Evolutionary conservation across 2,888 invertebrate species (phyloP).

Genomic region (Microctonus hyperodae): DNA sequence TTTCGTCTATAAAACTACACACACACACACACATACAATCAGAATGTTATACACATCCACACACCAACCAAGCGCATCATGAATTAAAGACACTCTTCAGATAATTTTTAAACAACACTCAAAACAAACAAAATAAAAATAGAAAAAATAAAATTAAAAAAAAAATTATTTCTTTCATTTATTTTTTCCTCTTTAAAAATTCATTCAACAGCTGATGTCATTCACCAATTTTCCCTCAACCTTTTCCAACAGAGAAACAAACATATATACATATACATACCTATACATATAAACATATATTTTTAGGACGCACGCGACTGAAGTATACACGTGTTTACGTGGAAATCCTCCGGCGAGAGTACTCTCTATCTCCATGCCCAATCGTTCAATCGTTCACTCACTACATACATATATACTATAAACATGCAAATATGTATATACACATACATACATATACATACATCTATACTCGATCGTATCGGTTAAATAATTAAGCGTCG

Average conservation of each 20-base stretch:
- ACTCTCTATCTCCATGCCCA: constrained; percentile 22
- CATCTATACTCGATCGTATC: constrained; percentile 5
- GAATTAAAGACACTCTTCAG: no score
- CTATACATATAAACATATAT: no score
- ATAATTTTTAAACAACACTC: no score
- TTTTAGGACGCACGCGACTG: background rate
- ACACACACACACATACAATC: no score
- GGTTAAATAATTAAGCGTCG: constrained; percentile 31
- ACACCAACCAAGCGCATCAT: no score
- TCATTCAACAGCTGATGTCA: background rate
- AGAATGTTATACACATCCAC: no score
- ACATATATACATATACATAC: constrained; percentile 8
- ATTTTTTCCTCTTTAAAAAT: background rate
- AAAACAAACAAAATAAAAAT: no score
- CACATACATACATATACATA: background rate
- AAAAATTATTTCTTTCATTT: no score
- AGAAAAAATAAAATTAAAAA: no score
- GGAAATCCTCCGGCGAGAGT: constrained; percentile 22
- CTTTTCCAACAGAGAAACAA: background rate
- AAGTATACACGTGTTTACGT: constrained; percentile 27
- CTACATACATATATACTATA: background rate
- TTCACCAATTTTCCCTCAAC: background rate
- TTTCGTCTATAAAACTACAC: no score
- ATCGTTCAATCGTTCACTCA: constrained; percentile 23
- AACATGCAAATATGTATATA: no score